Percentiles rank a stretch among this genome's conserved stretches.
These are phyloP conservation scores for Endotricha flammealis DNA, from an alignment of 2,888 invertebrate species.

Conservation along the genomic window DNA sequence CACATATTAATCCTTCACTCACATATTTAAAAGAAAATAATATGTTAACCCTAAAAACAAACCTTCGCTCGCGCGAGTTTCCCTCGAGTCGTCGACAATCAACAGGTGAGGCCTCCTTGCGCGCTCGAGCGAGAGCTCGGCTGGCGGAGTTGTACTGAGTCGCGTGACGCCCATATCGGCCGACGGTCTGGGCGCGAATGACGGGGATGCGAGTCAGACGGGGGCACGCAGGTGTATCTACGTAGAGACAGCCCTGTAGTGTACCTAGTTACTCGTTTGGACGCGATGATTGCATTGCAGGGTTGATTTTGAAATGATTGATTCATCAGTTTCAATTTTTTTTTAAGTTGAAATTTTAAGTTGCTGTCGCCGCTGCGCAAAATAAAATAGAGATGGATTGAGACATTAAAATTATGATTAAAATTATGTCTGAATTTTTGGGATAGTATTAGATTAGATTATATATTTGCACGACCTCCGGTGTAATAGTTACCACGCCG, in stretches of 20 bases:
- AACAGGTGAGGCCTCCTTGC: conserved; percentile 64
- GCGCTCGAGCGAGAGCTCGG: conserved; percentile 54
- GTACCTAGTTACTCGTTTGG: no score
- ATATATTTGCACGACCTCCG: no score
- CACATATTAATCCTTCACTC: no score
- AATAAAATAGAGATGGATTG: no score
- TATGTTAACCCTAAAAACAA: conserved; percentile 28
- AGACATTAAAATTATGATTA: no score
- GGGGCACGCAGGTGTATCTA: conserved; percentile 7
- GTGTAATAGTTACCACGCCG: no score
- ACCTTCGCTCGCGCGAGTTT: conserved; percentile 61
- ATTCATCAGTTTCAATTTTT: no score
- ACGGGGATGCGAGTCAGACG: conserved; percentile 28
- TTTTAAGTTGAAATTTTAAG: no score
- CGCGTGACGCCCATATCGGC: conserved; percentile 68
- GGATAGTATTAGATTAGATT: no score
- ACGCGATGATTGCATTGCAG: background rate
- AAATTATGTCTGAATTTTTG: no score
- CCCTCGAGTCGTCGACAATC: conserved; percentile 69
- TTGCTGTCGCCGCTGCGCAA: no score
- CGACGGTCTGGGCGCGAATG: conserved; percentile 72
- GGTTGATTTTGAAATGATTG: no score
- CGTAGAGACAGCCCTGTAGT: background rate
- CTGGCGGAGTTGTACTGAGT: conserved; percentile 45
- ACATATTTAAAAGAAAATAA: conserved; percentile 11